Conservation (phyloP, 2,113 vertebrate genomes). For the Kryptolebias marmoratus region DNA sequence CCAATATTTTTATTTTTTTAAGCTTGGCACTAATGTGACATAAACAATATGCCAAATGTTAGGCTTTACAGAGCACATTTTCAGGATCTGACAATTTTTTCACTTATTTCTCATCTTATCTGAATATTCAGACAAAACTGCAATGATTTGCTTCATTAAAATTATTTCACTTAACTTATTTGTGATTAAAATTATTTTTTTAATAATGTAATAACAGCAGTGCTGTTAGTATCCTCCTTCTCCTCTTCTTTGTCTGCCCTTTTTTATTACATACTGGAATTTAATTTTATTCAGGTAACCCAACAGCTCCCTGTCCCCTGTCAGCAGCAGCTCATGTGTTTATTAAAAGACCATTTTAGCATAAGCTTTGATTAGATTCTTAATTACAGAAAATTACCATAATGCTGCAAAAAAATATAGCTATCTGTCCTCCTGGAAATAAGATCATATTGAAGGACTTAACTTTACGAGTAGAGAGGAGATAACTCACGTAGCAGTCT, state of each 20-base stretch:
- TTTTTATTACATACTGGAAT: conserved; percentile 64
- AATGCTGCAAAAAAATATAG: conserved; percentile 52
- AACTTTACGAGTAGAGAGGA: conserved; percentile 32
- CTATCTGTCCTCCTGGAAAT: conserved; percentile 55
- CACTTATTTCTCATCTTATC: too few relatives aligned
- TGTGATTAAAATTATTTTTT: background rate
- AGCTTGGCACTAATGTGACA: conserved; percentile 44
- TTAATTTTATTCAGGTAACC: conserved; percentile 71
- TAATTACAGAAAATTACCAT: conserved; percentile 77
- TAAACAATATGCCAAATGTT: conserved; percentile 45
- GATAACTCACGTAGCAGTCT: conserved; percentile 9
- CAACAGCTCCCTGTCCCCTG: conserved; percentile 67
- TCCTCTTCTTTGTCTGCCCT: conserved; percentile 23
- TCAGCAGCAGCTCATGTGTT: conserved; percentile 73
- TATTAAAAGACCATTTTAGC: conserved; percentile 77
- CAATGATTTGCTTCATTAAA: background rate
- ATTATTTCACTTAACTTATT: background rate
- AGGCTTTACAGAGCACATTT: conserved; percentile 31
- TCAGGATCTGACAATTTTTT: background rate
- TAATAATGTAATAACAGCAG: background rate
- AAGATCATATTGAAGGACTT: conserved; percentile 50
- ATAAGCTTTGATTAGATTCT: conserved; percentile 81
- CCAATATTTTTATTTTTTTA: conserved; percentile 61
- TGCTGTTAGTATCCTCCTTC: background rate
- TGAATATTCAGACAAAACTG: background rate